Base-by-base conservation (phyloP, 2,113 vertebrate species). In the Excalfactoria chinensis region DNA sequence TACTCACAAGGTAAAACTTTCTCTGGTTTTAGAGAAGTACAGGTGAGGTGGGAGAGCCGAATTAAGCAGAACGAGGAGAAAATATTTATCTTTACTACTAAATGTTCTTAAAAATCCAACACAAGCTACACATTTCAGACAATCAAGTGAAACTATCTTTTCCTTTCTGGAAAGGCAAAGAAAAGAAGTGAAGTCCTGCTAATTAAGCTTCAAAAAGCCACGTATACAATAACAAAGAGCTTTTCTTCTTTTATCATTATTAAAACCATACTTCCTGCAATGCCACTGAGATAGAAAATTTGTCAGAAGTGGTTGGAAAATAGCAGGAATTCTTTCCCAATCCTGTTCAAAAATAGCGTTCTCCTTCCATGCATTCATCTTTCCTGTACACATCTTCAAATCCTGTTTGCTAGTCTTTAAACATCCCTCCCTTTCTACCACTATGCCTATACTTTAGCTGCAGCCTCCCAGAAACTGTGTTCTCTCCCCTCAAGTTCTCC, bases 191-290 rank as follows among this genome's bases (percentile, higher is more conserved):
- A 73, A 40, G 10, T 62, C 15, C 63, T 80, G 26, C 7, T 69
- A 51, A 90, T 51, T 41, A 59, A 62, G 68, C 41, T 79, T 88
- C 71, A 75, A 40, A 69, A 80, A 86, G 9, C 11, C 60, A 67
- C 3, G 12, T 18, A 7, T 46, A 41, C 23, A 17, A 40, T 40
- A 40, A 15, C 41, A 71, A 25, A 63, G 20, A 11, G 46, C 55
- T 62, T 13, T 41, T 69, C 83, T 69, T 85, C 11, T 85, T 90
- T 80, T 7, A 32, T 17, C 19, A 49, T 64, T 69, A 51, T 44
- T 35, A 77, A 70, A 70, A 84, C 26, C 43, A 66, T 76, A 90
- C 80, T 20, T 91, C 44, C 66, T 48, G 9, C 60, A 83, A 76
- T 82, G 22, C 22, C n/a, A 73, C 46, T 26, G 62, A 84, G 72